Percentiles rank a stretch among this genome's conserved stretches.
Evolutionary conservation across 2,797 vertebrate genomes (phyloP).

Genomic region (Phoeniculus purpureus): DNA sequence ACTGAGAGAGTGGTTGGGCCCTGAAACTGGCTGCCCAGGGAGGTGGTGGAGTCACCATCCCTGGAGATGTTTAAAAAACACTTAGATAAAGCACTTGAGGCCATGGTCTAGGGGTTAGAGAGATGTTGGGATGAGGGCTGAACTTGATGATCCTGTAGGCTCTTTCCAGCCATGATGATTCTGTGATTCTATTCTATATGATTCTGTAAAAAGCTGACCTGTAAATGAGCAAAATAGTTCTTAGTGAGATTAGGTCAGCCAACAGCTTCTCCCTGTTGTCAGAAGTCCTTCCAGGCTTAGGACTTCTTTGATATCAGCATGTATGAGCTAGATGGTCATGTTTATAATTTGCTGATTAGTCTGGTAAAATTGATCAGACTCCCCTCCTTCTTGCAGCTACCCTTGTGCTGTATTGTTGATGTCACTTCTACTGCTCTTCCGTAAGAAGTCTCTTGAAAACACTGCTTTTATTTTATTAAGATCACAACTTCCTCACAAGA

Average conservation of each 20-base stretch:
- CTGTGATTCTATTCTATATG: too few species aligned
- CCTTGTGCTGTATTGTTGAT: constrained; percentile 6
- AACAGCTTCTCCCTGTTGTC: neutral
- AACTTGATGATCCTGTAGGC: too few species aligned
- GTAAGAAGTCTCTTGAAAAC: constrained; percentile 55
- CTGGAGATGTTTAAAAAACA: too few species aligned
- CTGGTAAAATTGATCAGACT: constrained; percentile 26
- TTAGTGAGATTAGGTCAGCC: neutral
- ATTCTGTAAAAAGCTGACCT: neutral
- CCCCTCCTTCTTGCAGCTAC: constrained; percentile 25
- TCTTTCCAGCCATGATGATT: too few species aligned
- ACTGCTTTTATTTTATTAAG: constrained; percentile 33
- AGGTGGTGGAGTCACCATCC: too few species aligned
- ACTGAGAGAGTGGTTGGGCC: too few species aligned
- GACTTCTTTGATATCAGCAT: constrained; percentile 29
- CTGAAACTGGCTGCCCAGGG: too few species aligned
- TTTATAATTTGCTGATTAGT: constrained; percentile 55
- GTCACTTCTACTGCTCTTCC: constrained; percentile 46
- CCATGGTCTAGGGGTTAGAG: too few species aligned
- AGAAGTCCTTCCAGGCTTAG: neutral
- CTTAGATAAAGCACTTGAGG: too few species aligned
- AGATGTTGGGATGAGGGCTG: too few species aligned
- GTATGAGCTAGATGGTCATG: constrained; percentile 54
- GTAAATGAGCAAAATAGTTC: neutral
- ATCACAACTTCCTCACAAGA: constrained; percentile 18